phyloP scores from a whole-genome alignment of 2,888 invertebrate species.

The Mylabris sibirica region DNA sequence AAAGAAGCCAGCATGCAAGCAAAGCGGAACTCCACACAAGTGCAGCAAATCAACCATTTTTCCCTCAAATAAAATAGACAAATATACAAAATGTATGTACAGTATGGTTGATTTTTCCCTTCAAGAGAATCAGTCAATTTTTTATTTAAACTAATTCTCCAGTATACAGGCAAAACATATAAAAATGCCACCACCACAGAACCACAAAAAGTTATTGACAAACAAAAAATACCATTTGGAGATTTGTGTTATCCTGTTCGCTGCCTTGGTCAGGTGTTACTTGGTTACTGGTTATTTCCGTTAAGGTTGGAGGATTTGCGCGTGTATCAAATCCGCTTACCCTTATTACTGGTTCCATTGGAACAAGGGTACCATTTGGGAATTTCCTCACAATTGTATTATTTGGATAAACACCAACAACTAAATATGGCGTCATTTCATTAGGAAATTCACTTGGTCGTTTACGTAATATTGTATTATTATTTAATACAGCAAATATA shows the following conservation, averaged over 20 bases:
- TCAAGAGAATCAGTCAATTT: not conserved
- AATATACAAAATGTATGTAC: not conserved
- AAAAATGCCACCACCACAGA: not conserved
- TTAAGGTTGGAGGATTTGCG: conserved; percentile 64
- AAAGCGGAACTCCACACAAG: conserved; percentile 44
- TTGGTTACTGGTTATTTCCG: conserved; percentile 72
- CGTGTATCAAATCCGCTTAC: conserved; percentile 69
- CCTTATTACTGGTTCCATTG: conserved; percentile 65
- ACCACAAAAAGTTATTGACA: conserved; percentile 47
- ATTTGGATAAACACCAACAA: conserved; percentile 80
- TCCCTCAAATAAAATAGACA: not conserved
- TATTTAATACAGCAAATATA: conserved; percentile 78
- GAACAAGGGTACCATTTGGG: conserved; percentile 81
- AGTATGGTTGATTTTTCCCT: not conserved
- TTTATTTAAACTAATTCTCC: not conserved
- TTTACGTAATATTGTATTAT: conserved; percentile 81
- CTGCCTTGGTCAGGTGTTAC: conserved; percentile 61
- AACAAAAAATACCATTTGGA: conserved; percentile 63
- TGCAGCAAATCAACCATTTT: not conserved
- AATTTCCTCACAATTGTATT: conserved; percentile 81
- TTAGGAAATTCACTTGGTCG: conserved; percentile 72
- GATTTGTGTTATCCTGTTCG: conserved; percentile 64
- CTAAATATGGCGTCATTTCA: conserved; percentile 75
- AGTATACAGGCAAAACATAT: not conserved
- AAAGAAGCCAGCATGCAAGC: conserved; percentile 35